Base-by-base conservation (phyloP, 2,888 invertebrate genomes). In the Clitarchus hookeri region DNA sequence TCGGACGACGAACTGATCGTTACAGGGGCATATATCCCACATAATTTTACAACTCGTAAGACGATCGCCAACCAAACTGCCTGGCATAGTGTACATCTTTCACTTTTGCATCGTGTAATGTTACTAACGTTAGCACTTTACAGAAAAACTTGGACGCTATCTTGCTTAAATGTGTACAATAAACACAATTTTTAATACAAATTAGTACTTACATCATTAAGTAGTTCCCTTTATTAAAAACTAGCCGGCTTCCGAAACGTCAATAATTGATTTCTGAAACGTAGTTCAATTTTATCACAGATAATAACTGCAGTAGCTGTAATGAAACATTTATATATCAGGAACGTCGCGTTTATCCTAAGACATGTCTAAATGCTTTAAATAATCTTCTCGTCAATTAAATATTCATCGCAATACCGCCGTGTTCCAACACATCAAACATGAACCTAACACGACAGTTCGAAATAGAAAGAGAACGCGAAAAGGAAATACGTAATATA, bases 201-300 rank as follows among this genome's bases (percentile, higher is more conserved):
- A 48, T 13, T 0, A 48, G n/a, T 65, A 65, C 65, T 65, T 65
- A 65, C 65, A 65, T 65, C 36, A 65, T 19, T 23, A 19, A 2
- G 11, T 8, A 19, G 16, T 19, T 16, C 65, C 23, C 16, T 65
- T 65, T n/a, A 23, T 9, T 0, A 65, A 6, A 65, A 19, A 65
- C 65, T 65, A 65, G 65, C 65, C 65, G 65, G 65, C 65, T 65
- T n/a, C 65, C 65, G 19, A 65, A 65, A 65, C 65, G 65, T 65
- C 65, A 65, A 65, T 65, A 65, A 65, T 65, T 65, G 65, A 65
- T 65, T 65, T 65, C 8, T 65, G n/a, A 65, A 65, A 65, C 8
- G 65, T 65, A 65, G 65, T n/a, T 11, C 19, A 65, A 65, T 65
- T 65, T 65, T 0, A 65, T 1, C 8, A 8, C 19, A 65, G 16